These are phyloP conservation scores for Heteropelma amictum DNA, from an alignment of 2,888 invertebrate genomes.

Conservation along the genomic window DNA sequence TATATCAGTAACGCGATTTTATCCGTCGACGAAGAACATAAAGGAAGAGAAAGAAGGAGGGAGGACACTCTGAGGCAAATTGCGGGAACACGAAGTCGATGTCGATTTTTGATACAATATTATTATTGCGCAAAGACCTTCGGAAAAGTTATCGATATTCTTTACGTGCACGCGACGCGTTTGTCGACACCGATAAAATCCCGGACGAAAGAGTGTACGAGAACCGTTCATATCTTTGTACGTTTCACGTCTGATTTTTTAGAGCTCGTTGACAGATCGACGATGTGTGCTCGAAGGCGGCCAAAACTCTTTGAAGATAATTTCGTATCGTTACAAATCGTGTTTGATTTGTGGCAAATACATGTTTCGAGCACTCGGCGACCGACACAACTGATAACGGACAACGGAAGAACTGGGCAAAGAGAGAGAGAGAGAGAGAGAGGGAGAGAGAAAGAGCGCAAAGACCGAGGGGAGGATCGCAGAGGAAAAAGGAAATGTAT, in stretches of 20 bases:
- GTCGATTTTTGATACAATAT: background rate
- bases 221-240: constrained; percentile 34
- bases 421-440: background rate
- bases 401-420: background rate
- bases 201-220: constrained; percentile 20
- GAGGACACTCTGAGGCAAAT: background rate
- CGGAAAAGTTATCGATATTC: constrained; percentile 20
- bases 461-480: too few relatives aligned
- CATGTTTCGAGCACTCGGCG: constrained; percentile 37
- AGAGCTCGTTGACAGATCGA: constrained; percentile 41
- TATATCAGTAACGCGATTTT: background rate
- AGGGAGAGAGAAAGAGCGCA: background rate
- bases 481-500: too few relatives aligned
- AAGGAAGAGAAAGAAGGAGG: background rate
- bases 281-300: constrained; percentile 58
- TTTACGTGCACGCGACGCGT: background rate
- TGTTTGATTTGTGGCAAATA: constrained; percentile 69
- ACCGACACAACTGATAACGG: constrained; percentile 33
- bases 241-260: constrained; percentile 13
- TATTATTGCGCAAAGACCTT: background rate
- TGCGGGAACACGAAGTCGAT: background rate
- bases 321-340: constrained; percentile 66
- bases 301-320: constrained; percentile 72
- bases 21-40: background rate
- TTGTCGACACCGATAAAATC: constrained; percentile 38